Percentiles rank a stretch among this genome's conserved stretches.
phyloP scores from a whole-genome alignment of 2,888 invertebrate species.

The Arenicola marina region DNA sequence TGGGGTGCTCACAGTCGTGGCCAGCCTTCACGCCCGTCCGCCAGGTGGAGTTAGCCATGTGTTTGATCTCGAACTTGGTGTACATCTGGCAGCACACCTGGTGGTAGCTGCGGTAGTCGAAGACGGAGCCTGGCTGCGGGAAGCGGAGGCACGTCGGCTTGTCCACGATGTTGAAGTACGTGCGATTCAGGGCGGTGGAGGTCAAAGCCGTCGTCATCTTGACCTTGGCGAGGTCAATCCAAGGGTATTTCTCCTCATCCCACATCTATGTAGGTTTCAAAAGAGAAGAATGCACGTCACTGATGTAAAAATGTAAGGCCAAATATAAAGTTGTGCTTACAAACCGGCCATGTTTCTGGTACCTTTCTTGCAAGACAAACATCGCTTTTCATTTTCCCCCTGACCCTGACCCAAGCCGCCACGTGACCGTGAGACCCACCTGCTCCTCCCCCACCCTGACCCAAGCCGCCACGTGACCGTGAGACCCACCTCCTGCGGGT shows the following conservation, averaged over 20 bases:
- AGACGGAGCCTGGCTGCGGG: slow-evolving; percentile 15
- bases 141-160: slow-evolving; percentile 32
- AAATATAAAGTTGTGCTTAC: no score
- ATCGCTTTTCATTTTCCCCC: no score
- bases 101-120: slow-evolving; percentile 29
- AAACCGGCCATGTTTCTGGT: no score
- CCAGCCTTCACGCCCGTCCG: background rate
- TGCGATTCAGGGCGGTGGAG: slow-evolving; percentile 23
- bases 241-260: slow-evolving; percentile 31
- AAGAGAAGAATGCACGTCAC: no score
- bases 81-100: slow-evolving; percentile 27
- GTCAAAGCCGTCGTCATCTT: slow-evolving; percentile 33
- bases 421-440: no score
- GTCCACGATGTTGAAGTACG: slow-evolving; percentile 37
- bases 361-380: no score
- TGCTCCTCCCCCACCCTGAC: no score
- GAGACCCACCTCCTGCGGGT: slow-evolving; percentile 30
- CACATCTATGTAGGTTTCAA: no score
- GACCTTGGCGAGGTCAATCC: slow-evolving; percentile 29
- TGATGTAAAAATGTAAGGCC: no score
- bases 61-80: slow-evolving; percentile 34
- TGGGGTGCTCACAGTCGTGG: background rate
- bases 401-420: no score
- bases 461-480: no score
- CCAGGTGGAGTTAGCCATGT: slow-evolving; percentile 11